Conservation (phyloP, 64 coral and sea anemone species). For the Dendronephthya gigantea region DNA sequence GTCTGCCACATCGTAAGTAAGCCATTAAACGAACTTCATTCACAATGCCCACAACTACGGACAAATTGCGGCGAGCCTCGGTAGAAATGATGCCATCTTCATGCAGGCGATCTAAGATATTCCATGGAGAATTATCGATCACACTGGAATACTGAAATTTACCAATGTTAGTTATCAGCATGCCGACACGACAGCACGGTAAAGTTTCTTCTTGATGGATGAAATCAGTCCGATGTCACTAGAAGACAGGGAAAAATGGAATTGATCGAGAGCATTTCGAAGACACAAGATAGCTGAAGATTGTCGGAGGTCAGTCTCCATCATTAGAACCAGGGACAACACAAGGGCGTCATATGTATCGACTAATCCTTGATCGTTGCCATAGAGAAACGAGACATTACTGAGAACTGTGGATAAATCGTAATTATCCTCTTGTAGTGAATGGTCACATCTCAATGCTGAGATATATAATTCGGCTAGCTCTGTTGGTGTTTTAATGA, state of each 20-base stretch:
- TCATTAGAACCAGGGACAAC: background rate
- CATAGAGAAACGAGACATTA: background rate
- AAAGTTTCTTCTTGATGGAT: background rate
- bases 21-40: background rate
- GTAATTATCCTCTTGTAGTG: background rate
- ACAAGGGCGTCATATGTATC: background rate
- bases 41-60: background rate
- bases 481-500: background rate
- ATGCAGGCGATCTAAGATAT: background rate
- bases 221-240: background rate
- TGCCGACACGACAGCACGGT: background rate
- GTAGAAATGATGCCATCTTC: background rate
- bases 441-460: background rate
- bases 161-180: background rate
- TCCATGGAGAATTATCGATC: background rate
- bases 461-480: background rate
- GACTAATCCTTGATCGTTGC: background rate
- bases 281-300: background rate
- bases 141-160: background rate
- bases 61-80: background rate
- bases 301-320: background rate
- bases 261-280: background rate
- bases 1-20: background rate
- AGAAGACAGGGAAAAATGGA: background rate
- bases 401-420: background rate